These are phyloP conservation scores for Cepphus grylle DNA, from an alignment of 2,113 vertebrate species.

Conservation along the genomic window DNA sequence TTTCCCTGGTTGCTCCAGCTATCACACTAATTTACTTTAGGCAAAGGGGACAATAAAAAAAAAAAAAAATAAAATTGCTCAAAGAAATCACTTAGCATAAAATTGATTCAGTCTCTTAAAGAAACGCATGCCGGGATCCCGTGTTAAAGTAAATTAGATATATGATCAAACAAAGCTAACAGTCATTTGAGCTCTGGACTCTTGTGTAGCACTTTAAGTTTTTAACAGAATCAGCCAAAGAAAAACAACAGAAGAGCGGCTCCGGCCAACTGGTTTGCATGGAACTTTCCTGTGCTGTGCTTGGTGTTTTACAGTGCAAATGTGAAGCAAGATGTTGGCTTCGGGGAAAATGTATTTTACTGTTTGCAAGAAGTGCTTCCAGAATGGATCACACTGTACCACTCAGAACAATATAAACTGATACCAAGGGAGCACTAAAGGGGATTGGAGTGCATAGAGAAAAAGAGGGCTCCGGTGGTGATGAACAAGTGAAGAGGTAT, in stretches of 20 bases:
- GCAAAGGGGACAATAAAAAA: conserved; percentile 47
- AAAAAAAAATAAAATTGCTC: conserved; percentile 34
- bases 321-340: not conserved
- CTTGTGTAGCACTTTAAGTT: not conserved
- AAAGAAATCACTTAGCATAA: conserved; percentile 51
- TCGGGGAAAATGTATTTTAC: not conserved
- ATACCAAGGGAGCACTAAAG: not conserved
- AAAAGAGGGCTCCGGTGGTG: not conserved
- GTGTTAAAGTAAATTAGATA: conserved; percentile 41
- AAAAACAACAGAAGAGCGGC: not conserved
- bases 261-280: not conserved
- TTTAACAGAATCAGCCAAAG: not conserved
- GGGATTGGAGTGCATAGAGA: not conserved
- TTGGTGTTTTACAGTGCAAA: not conserved
- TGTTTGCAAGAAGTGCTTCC: not conserved
- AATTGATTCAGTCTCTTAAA: conserved; percentile 46
- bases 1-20: conserved; percentile 55
- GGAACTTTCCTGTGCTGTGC: not conserved
- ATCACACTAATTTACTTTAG: conserved; percentile 71
- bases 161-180: conserved; percentile 11
- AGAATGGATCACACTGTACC: not conserved
- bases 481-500: not conserved
- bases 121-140: not conserved
- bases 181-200: not conserved
- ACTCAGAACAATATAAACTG: not conserved